Percentiles rank a stretch among this genome's conserved stretches.
These are phyloP conservation scores for Standfussiana lucernea DNA, from an alignment of 2,888 invertebrate genomes.

Conservation along the genomic window DNA sequence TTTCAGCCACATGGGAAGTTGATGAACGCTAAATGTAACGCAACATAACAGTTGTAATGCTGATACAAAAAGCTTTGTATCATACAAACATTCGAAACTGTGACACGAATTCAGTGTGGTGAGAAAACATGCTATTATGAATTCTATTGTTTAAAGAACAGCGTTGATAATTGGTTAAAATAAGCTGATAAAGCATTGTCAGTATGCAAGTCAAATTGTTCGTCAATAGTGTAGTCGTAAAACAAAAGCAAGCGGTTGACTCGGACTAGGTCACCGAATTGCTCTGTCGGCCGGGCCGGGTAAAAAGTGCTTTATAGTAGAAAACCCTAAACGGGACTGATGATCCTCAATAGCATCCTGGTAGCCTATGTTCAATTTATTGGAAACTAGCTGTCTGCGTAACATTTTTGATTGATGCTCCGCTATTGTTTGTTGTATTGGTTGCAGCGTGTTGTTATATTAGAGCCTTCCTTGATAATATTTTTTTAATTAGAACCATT, in stretches of 20 bases:
- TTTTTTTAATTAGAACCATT: too few species aligned
- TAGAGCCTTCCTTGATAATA: too few species aligned
- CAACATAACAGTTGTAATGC: conserved; percentile 54
- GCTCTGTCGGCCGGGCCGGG: background rate
- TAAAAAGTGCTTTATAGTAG: background rate
- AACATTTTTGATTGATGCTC: too few species aligned
- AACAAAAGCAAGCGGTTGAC: conserved; percentile 14
- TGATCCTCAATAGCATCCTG: background rate
- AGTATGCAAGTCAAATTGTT: conserved; percentile 34
- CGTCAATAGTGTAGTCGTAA: conserved; percentile 19
- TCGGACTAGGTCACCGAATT: background rate
- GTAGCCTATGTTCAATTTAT: background rate
- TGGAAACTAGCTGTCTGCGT: too few species aligned
- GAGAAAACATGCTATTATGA: conserved; percentile 19
- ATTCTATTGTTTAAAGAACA: conserved; percentile 12
- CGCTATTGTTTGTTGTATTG: too few species aligned
- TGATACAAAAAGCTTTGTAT: conserved; percentile 52
- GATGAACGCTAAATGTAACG: conserved; percentile 74
- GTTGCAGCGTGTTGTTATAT: too few species aligned
- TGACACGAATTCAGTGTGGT: conserved; percentile 41
- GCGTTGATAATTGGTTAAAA: conserved; percentile 22
- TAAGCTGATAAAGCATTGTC: conserved; percentile 14
- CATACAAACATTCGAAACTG: conserved; percentile 52
- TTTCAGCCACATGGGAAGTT: conserved; percentile 68
- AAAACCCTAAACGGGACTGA: background rate